These are phyloP conservation scores for Rhodinocichla rosea DNA, from an alignment of 2,113 vertebrate species.

Conservation along the genomic window DNA sequence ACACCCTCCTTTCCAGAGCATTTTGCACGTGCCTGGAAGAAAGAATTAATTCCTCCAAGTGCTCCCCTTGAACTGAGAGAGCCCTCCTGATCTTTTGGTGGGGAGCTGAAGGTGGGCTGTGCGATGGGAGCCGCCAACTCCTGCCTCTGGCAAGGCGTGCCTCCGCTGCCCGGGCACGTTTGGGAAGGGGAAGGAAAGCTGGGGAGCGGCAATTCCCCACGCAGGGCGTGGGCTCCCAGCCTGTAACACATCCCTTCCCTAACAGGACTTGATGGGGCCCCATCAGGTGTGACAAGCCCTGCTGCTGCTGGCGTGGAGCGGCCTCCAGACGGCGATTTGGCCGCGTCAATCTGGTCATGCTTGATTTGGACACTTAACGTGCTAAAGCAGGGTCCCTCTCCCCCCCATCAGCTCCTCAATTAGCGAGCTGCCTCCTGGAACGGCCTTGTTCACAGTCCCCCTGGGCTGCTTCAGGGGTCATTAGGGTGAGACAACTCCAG, in stretches of 20 bases:
- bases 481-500: slow-evolving; percentile 70
- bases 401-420: slow-evolving; percentile 86
- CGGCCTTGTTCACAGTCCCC: slow-evolving; percentile 75
- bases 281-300: slow-evolving; percentile 77
- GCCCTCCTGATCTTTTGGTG: neutral
- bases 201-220: slow-evolving; percentile 59
- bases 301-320: slow-evolving; percentile 75
- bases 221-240: slow-evolving; percentile 1
- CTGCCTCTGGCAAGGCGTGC: neutral
- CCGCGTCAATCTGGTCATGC: slow-evolving; percentile 81
- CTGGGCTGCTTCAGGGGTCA: slow-evolving; percentile 68
- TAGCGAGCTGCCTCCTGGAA: slow-evolving; percentile 86
- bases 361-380: slow-evolving; percentile 80
- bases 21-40: rapidly evolving
- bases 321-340: slow-evolving; percentile 85
- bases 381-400: slow-evolving; percentile 72
- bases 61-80: neutral
- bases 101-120: neutral
- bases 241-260: slow-evolving; percentile 72
- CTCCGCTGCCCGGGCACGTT: neutral
- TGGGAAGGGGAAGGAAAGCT: neutral
- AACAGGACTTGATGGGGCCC: slow-evolving; percentile 79
- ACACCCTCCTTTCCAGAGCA: neutral
- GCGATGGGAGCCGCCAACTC: neutral
- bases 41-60: neutral